Evolutionary conservation across 2,113 vertebrate species (phyloP), one percentile per base, ranked within the genome.

Genomic region (Trochalopteron elliotii): DNA sequence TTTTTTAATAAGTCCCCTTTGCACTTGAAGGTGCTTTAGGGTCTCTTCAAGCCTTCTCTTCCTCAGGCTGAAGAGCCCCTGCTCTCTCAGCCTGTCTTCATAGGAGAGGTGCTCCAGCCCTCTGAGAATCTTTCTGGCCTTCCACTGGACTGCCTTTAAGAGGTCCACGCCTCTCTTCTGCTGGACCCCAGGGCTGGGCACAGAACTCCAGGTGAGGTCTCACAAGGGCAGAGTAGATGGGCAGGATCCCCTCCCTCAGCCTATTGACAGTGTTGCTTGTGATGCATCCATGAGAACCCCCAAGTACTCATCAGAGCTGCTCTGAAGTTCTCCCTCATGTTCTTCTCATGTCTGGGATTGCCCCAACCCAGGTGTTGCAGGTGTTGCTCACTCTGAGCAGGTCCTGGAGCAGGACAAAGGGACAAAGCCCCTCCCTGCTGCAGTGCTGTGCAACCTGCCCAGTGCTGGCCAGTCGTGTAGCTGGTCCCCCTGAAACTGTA

Each of bases 381-480:
- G 24, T 70, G 56, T n/a, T n/a, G 40, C 20, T 61, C 47, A 2
- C 31, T 27, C 16, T 0, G 3, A 69, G 63, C 40, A 22, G 42
- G 11, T 42, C 11, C 10, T 10, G 3, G 67, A 31, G 61, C 35
- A 31, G 42, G 20, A 37, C 13, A 17, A 33, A 9, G 20, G 69
- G 39, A 68, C 44, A 21, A 33, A 33, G 50, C 13, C 8, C 18
- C 35, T 25, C 61, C 10, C 10, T 68, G 35, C 63, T 19, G 22
- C 52, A 64, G 31, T 17, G 67, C 61, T 30, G 0, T 37, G 13
- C 39, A 22, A 3, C 27, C 33, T 44, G 35, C 35, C 53, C 75
- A 18, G 56, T 55, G 40, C 47, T 1, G 1, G 37, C 52, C 31
- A 13, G 40, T 37, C 5, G 0, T 10, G 9, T 12, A 63, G 35